Base-by-base conservation (phyloP, 2,888 invertebrate species). In the Cataglyphis altisquamis region DNA sequence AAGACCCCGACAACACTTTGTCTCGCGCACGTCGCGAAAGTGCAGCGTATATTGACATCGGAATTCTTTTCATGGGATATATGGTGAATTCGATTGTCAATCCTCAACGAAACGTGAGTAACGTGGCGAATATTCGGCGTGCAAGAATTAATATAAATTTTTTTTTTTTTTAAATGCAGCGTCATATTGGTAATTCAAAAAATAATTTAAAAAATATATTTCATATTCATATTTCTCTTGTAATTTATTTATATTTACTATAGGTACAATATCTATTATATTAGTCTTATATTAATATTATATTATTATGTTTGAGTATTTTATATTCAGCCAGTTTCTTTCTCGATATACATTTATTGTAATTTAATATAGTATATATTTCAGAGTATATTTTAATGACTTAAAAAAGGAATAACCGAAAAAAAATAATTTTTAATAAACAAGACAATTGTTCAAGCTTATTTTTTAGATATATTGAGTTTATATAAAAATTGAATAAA, bases 11-110 rank as follows among this genome's bases (percentile, higher is more conserved):
- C 52, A n/a, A 52, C 39, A 36, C 39, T 77, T 77, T 55, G 57
- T 68, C 39, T 68, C 41, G 41, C 21, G 45, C 21, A 48, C 15
- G 63, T 63, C 41, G 62, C 60, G 55, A 55, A 55, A 52, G n/a
- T 77, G 77, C 55, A 25, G 66, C 25, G 52, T 70, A 45, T 25
- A 78, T 21, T n/a, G 70, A 70, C 18, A 60, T 48, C 36, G 72
- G 60, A 62, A 62, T 77, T 57, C 41, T 29, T 67, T 77, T 41
- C 55, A n/a, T 29, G 55, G 29, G 6, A 55, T n/a, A 8, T n/a
- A 21, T 3, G 15, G 6, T 48, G 6, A 25, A 0, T 36, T 36
- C 15, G 29, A 60, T 73, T 41, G 25, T 41, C n/a, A 36, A 55
- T 8, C 18, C 5, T 29, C 39, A n/a, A 4, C 1, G 39, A 66